These are phyloP conservation scores for Drosophila neonasuta DNA, from an alignment of 2,888 invertebrate species.

Conservation along the genomic window DNA sequence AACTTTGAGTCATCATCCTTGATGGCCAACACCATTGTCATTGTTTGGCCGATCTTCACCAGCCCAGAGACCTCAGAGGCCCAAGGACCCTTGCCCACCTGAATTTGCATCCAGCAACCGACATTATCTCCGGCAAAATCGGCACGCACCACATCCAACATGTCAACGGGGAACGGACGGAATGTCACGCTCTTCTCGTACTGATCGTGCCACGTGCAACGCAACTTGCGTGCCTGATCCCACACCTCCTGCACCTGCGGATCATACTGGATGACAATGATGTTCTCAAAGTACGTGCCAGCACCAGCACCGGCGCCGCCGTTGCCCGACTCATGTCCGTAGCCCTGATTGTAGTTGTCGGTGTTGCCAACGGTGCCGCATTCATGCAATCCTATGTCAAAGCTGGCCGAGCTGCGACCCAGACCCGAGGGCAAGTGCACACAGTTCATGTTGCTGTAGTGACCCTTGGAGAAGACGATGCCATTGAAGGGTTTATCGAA, in stretches of 20 bases:
- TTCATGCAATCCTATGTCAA: slow-evolving; percentile 94
- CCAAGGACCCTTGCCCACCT: slow-evolving; percentile 97
- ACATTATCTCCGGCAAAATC: slow-evolving; percentile 98
- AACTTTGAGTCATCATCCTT: slow-evolving; percentile 97
- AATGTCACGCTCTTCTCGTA: slow-evolving; percentile 98
- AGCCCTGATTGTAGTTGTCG: slow-evolving; percentile 93
- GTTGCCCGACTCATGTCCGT: slow-evolving; percentile 88
- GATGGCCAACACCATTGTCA: slow-evolving; percentile 98
- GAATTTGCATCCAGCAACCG: slow-evolving; percentile 98
- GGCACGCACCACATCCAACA: slow-evolving; percentile 96
- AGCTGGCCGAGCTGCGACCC: slow-evolving; percentile 92
- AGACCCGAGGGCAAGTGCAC: slow-evolving; percentile 94
- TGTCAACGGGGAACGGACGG: slow-evolving; percentile 96
- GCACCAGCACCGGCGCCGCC: slow-evolving; percentile 84
- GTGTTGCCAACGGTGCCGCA: slow-evolving; percentile 96
- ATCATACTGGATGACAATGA: slow-evolving; percentile 96
- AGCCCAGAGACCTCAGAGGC: slow-evolving; percentile 96
- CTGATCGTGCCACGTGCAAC: slow-evolving; percentile 97
- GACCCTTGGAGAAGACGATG: slow-evolving; percentile 97
- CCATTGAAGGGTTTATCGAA: slow-evolving; percentile 97
- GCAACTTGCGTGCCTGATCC: slow-evolving; percentile 95
- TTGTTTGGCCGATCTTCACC: slow-evolving; percentile 97
- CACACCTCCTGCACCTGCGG: slow-evolving; percentile 97
- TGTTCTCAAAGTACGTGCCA: slow-evolving; percentile 96
- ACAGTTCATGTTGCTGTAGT: slow-evolving; percentile 95